Base-by-base conservation (phyloP, 1,140 invertebrate genomes). In the Drosophila navojoa region DNA sequence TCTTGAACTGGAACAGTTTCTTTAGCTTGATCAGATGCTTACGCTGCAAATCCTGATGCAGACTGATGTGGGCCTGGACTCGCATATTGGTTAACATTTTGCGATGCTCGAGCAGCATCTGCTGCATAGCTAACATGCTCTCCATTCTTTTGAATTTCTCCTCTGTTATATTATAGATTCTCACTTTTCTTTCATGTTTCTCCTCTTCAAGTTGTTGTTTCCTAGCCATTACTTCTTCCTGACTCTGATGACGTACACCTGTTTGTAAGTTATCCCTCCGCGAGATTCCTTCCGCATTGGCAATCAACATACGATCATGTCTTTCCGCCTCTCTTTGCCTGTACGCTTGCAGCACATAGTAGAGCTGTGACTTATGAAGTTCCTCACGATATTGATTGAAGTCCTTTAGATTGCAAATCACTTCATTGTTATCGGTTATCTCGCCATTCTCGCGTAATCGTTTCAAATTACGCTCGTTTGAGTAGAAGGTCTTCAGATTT, bases 341-440 rank as follows among this genome's bases (percentile, higher is more conserved):
- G 22, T 91, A 76, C 10, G 90, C 89, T 58, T 92, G 79, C n/a
- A 92, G 59, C 2, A 91, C 76, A 60, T 87, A 84, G 64, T 90
- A 91, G 5, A 92, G 52, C 62, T 92, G 76, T 0, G 84, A 77
- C 38, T 90, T 94, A 86, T 93, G 81, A 55, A 92, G 66, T 42
- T 84, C 72, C 72, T 79, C 68, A 32, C 91, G 90, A 69, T 85
- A 90, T 29, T 85, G 74, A 67, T 92, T 92, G 32, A 92, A 92
- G 35, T 92, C 91, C 63, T 91, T 91, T 2, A 92, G 60, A 53
- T 84, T 92, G 16, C 91, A 92, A 0, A 92, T 91, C 1, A 92
- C 91, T 70, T 92, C 90, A 49, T 92, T 92, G 4, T 80, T 57
- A 45, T 90, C 47, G 0, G 91, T 92, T 22, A 92, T 91, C 32